Base-by-base conservation (phyloP, 1,140 invertebrate genomes). In the Neodiprion pinetum region DNA sequence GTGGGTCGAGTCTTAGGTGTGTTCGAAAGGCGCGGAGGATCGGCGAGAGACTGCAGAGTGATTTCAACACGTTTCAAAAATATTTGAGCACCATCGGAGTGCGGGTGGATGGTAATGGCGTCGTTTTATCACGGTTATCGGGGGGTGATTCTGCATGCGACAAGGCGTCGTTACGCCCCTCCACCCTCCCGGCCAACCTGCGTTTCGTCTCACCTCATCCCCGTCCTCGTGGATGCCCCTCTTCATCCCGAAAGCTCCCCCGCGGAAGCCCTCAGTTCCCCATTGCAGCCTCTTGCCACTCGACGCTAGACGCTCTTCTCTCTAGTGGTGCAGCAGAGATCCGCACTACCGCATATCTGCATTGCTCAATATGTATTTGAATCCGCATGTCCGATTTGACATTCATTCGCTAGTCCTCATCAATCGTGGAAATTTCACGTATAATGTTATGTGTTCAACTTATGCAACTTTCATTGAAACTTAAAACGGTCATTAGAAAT, bases 261-360 rank as follows among this genome's bases (percentile, higher is more conserved):
- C 72, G n/a, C 53, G 48, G 67, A 21, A 70, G 50, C 48, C 23
- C 61, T 73, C 40, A 53, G 70, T 75, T 67, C n/a, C 48, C 49
- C 75, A 67, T 70, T 66, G 70, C 67, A 66, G 70, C 73, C 67
- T 73, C 72, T 71, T 75, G 23, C 77, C 80, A 81, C 81, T 82
- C 74, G 78, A 81, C 77, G 80, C 80, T 82, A 82, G 80, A 82
- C 78, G 76, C 77, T 77, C 80, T 82, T 78, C 78, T 79, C 70
- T 78, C 80, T 80, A 80, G 79, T 79, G 77, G 71, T 49, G 74
- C 50, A 70, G 72, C 78, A 73, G 75, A 61, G 11, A 61, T 12
- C 11, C 11, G 53, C 11, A 14, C 53, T 61, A 61, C 53, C n/a
- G 53, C 8, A 9, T 76, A 78, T 76, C 75, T 75, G 77, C 76